Evolutionary conservation across 2,113 vertebrate species (phyloP).

Genomic region (Anolis carolinensis): DNA sequence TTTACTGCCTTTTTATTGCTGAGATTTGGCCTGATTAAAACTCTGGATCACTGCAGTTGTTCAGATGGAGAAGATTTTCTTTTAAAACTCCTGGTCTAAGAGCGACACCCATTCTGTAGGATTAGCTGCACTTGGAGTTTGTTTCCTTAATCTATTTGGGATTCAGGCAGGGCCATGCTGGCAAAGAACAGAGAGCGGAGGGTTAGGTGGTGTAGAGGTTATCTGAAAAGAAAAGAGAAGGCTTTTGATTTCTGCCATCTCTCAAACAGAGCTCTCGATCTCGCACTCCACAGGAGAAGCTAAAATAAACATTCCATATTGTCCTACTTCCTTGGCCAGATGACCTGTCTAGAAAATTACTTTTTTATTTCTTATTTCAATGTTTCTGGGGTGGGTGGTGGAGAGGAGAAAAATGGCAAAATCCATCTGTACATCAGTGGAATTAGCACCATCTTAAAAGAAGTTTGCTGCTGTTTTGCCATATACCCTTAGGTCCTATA

Average conservation of each 20-base stretch:
- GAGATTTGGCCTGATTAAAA: constrained; percentile 70
- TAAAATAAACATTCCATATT: constrained; percentile 56
- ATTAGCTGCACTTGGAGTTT: constrained; percentile 65
- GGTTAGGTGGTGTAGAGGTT: constrained; percentile 65
- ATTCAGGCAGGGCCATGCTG: constrained; percentile 71
- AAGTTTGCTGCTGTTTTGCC: constrained; percentile 44
- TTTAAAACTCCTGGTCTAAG: constrained; percentile 75
- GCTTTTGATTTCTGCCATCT: constrained; percentile 72
- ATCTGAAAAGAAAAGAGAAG: constrained; percentile 74
- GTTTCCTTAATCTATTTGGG: constrained; percentile 73
- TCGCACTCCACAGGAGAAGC: constrained; percentile 45
- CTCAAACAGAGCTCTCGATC: constrained; percentile 54
- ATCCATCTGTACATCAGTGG: constrained; percentile 21
- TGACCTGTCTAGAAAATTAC: constrained; percentile 29
- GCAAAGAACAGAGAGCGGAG: constrained; percentile 61
- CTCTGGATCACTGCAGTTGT: constrained; percentile 56
- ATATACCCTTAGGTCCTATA: constrained; percentile 37
- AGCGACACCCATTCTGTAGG: constrained; percentile 65
- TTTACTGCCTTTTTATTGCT: constrained; percentile 64
- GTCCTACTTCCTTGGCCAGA: constrained; percentile 40
- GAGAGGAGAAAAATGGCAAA: constrained; percentile 9
- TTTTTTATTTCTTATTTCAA: constrained; percentile 19
- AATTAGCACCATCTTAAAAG: constrained; percentile 41
- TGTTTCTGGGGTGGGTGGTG: not conserved
- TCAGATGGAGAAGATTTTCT: constrained; percentile 65